These are phyloP conservation scores for Carettochelys insculpta DNA, from an alignment of 2,113 vertebrate genomes.

Conservation along the genomic window DNA sequence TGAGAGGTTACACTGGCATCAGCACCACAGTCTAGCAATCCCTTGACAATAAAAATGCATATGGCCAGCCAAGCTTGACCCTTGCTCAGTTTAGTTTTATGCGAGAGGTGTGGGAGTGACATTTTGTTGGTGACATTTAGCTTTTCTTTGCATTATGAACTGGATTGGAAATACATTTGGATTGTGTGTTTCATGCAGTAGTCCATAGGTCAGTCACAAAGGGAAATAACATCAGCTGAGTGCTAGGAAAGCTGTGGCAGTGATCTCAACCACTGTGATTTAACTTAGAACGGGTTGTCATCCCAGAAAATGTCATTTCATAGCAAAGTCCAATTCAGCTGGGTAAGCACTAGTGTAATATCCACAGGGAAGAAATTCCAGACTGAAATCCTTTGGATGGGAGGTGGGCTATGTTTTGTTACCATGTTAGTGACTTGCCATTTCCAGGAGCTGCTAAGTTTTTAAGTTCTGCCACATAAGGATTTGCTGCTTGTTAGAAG, in stretches of 20 bases:
- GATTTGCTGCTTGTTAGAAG: not conserved
- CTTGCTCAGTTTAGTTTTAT: not conserved
- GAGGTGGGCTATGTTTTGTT: slow-evolving; percentile 8
- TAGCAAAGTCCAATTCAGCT: slow-evolving; percentile 27
- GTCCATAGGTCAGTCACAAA: not conserved
- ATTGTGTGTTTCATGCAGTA: not conserved
- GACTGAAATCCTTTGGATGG: not conserved
- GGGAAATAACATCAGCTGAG: not conserved
- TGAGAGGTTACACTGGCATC: not conserved
- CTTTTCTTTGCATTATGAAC: slow-evolving; percentile 1
- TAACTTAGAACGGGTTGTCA: not conserved
- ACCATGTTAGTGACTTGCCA: slow-evolving; percentile 13
- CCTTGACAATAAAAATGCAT: not conserved
- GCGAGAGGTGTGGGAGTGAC: not conserved
- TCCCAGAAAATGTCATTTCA: slow-evolving; percentile 13
- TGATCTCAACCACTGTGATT: slow-evolving; percentile 23
- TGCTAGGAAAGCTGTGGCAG: not conserved
- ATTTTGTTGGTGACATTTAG: not conserved
- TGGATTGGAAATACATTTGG: not conserved
- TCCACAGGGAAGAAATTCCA: slow-evolving; percentile 1
- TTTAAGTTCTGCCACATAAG: not conserved
- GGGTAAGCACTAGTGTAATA: slow-evolving; percentile 20
- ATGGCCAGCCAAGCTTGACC: not conserved
- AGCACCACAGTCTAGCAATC: not conserved
- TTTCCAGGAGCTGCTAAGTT: not conserved